Percentiles rank a stretch among this genome's conserved stretches.
phyloP scores from a whole-genome alignment of 2,888 invertebrate genomes.

The Phengaris arion region DNA sequence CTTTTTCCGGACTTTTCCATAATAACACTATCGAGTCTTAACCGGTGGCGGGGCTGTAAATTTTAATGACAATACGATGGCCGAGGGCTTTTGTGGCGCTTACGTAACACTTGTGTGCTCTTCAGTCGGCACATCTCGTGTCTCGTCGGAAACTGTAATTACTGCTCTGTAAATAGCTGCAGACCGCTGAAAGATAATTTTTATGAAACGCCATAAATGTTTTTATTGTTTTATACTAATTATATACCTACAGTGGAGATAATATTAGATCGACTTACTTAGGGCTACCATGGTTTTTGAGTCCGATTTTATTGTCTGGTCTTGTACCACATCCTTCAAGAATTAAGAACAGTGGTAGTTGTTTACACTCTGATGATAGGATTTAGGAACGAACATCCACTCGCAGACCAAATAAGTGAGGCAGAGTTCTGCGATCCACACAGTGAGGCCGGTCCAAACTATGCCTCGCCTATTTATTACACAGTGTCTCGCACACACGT shows the following conservation, averaged over 20 bases:
- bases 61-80: neutral
- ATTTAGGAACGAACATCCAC: no score
- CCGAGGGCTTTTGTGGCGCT: neutral
- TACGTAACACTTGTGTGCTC: neutral
- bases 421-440: no score
- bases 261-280: neutral
- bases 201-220: conserved; percentile 13
- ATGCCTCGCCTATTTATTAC: no score
- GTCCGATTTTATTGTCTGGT: no score
- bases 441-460: no score
- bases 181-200: neutral
- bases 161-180: neutral
- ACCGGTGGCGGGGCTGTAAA: neutral
- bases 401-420: no score
- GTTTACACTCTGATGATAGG: no score
- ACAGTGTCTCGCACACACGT: no score
- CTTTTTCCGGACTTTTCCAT: neutral
- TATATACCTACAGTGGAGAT: neutral
- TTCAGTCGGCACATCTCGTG: conserved; percentile 5
- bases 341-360: no score
- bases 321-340: no score
- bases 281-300: no score
- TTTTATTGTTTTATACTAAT: conserved; percentile 29
- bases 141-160: neutral
- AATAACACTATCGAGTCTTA: neutral